Conservation (phyloP, 2,797 vertebrate species). For the Ctenopoma kingsleyae region DNA sequence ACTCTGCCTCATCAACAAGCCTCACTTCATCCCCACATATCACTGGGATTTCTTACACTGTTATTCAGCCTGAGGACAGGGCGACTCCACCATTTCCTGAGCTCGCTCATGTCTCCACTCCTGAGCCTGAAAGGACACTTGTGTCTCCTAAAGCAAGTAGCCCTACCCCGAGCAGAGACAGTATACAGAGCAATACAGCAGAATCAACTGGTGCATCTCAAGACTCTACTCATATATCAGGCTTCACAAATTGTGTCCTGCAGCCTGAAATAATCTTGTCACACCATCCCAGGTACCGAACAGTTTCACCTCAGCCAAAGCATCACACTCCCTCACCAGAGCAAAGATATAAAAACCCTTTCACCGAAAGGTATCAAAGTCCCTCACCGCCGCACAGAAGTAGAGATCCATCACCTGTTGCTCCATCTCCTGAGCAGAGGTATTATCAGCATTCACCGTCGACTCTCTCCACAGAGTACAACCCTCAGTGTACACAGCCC, state of each 20-base stretch:
- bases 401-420: conserved; percentile 52
- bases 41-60: conserved; percentile 71
- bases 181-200: conserved; percentile 37
- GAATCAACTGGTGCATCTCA: conserved; percentile 36
- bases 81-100: conserved; percentile 59
- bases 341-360: conserved; percentile 41
- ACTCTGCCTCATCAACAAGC: conserved; percentile 54
- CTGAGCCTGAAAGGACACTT: conserved; percentile 45
- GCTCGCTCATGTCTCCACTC: conserved; percentile 48
- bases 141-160: conserved; percentile 47
- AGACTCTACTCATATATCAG: conserved; percentile 43
- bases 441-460: conserved; percentile 34
- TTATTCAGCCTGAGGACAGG: conserved; percentile 70
- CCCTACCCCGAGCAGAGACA: conserved; percentile 35
- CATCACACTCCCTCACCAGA: conserved; percentile 55
- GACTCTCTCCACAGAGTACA: conserved; percentile 38
- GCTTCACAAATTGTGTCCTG: conserved; percentile 33
- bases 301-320: conserved; percentile 58
- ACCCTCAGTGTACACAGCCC: conserved; percentile 24
- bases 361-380: conserved; percentile 42
- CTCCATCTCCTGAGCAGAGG: conserved; percentile 38
- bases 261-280: conserved; percentile 49
- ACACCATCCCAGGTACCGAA: conserved; percentile 48
- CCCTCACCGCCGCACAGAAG: conserved; percentile 49
- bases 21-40: conserved; percentile 70